Evolutionary conservation across 2,888 invertebrate species (phyloP).

Genomic region (Pristionchus fissidentatus): DNA sequence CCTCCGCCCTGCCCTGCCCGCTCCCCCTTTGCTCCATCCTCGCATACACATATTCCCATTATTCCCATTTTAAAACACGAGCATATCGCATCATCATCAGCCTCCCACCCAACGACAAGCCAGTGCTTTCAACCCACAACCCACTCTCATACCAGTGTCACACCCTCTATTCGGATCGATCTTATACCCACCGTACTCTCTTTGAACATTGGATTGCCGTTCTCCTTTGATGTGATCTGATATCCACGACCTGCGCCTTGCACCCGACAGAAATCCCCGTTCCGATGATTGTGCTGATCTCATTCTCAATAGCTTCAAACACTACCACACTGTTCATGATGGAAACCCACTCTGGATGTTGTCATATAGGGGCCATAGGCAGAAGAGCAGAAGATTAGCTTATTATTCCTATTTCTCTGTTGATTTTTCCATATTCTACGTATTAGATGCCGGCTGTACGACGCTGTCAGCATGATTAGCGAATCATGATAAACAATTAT

Average conservation of each 20-base stretch:
- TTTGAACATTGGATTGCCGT: no score
- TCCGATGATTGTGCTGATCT: constrained; percentile 25
- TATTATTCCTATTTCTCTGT: background rate
- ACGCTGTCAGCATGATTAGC: background rate
- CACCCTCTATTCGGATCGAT: background rate
- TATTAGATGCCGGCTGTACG: no score
- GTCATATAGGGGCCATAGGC: constrained; percentile 24
- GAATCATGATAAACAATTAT: constrained; percentile 2
- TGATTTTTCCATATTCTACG: constrained; percentile 10
- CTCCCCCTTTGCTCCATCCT: background rate
- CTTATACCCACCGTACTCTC: background rate
- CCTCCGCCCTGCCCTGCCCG: constrained; percentile 5
- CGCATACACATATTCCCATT: background rate
- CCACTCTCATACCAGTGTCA: constrained; percentile 10
- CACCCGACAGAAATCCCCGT: background rate
- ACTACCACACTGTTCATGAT: background rate
- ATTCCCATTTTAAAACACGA: background rate
- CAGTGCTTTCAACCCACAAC: constrained; percentile 9
- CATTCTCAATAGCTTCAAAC: constrained; percentile 18
- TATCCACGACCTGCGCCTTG: no score
- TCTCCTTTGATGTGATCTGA: no score
- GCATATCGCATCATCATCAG: constrained; percentile 13
- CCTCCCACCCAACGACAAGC: background rate
- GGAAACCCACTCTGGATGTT: background rate
- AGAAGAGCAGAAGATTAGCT: constrained; percentile 12